Evolutionary conservation across 1,140 invertebrate species (phyloP).

Genomic region (Tenebrio molitor): DNA sequence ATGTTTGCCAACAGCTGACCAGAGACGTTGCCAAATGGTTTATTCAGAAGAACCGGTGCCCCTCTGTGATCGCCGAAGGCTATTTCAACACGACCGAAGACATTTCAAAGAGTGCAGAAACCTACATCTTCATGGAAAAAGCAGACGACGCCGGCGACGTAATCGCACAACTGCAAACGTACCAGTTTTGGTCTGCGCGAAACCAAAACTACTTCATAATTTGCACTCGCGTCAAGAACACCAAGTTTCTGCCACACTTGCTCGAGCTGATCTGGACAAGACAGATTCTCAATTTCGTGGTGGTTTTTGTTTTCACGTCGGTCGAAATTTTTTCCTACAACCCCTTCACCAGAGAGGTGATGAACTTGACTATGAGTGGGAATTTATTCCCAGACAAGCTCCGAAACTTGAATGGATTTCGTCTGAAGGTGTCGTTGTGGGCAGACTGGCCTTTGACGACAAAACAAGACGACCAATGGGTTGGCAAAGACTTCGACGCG

Average conservation of each 20-base stretch:
- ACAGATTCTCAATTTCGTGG: constrained; percentile 20
- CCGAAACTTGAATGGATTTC: constrained; percentile 29
- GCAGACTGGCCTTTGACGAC: not conserved
- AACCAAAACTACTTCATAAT: not conserved
- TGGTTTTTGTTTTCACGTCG: not conserved
- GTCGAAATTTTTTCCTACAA: constrained; percentile 14
- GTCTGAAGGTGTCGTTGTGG: constrained; percentile 5
- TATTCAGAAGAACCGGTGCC: constrained; percentile 7
- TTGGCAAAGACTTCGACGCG: constrained; percentile 21
- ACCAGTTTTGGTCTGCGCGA: not conserved
- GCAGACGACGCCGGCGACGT: not conserved
- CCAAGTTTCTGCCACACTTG: not conserved
- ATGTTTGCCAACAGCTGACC: too few species aligned
- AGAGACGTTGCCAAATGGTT: not conserved
- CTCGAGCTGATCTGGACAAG: not conserved
- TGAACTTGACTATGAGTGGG: constrained; percentile 2
- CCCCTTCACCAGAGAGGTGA: constrained; percentile 7
- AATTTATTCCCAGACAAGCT: constrained; percentile 27
- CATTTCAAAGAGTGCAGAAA: too few species aligned
- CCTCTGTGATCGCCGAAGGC: not conserved
- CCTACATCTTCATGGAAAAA: not conserved
- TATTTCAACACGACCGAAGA: not conserved
- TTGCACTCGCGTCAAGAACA: not conserved
- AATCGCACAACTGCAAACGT: not conserved
- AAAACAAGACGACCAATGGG: not conserved